Percentiles rank a stretch among this genome's conserved stretches.
Evolutionary conservation across 2,888 invertebrate species (phyloP).

Genomic region (Nezara viridula): DNA sequence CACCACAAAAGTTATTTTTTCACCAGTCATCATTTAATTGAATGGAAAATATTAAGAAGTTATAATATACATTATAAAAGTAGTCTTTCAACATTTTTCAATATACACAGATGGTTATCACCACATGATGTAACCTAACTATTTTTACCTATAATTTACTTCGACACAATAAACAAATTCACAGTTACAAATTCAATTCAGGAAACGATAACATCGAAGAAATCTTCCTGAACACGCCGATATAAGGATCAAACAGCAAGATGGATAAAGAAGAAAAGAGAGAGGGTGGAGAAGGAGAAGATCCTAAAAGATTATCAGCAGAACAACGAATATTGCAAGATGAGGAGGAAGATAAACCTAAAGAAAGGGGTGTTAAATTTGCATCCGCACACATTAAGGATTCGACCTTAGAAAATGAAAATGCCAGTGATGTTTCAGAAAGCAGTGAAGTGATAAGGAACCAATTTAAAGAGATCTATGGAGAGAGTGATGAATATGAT

Average conservation of each 20-base stretch:
- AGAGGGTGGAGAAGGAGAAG: not conserved
- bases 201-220: not conserved
- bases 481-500: not conserved
- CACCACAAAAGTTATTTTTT: not conserved
- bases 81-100: not conserved
- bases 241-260: not conserved
- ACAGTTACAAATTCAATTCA: not conserved
- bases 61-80: not conserved
- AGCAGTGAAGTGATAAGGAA: not conserved
- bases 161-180: not conserved
- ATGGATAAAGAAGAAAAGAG: not conserved
- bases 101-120: not conserved
- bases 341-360: not conserved
- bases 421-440: not conserved
- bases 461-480: not conserved
- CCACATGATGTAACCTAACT: constrained; percentile 45
- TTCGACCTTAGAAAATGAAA: too few species aligned
- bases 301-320: not conserved
- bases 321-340: not conserved
- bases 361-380: not conserved
- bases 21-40: not conserved
- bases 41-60: too few species aligned
- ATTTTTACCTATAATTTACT: not conserved
- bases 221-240: not conserved
- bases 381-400: too few species aligned